These are phyloP conservation scores for Leuctra nigra DNA, from an alignment of 2,888 invertebrate species.

Conservation along the genomic window DNA sequence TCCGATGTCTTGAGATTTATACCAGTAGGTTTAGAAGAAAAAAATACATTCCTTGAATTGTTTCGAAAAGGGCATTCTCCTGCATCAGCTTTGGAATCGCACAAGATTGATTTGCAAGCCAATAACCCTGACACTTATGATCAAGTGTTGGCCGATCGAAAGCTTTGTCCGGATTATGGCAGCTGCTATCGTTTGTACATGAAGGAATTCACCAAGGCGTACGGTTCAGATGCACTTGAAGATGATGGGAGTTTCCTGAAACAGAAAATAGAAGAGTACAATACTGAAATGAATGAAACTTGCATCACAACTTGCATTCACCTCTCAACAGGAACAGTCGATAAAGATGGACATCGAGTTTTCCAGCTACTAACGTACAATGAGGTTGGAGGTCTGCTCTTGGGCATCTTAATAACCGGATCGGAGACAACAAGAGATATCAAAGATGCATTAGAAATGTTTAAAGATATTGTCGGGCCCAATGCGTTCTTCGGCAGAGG, in stretches of 20 bases:
- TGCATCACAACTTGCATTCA: not conserved
- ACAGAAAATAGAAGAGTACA: not conserved
- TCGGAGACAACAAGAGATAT: not conserved
- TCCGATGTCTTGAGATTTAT: not conserved
- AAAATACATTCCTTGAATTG: not conserved
- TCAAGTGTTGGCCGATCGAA: not conserved
- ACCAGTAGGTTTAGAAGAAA: not conserved
- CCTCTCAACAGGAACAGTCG: constrained; percentile 5
- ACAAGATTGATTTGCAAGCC: not conserved
- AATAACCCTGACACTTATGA: not conserved
- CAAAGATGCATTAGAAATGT: not conserved
- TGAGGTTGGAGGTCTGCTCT: constrained; percentile 8
- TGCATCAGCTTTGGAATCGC: not conserved
- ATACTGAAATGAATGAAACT: not conserved
- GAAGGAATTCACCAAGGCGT: not conserved
- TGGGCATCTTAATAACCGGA: constrained; percentile 2
- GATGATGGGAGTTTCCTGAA: not conserved
- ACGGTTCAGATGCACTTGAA: not conserved
- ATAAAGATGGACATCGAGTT: not conserved
- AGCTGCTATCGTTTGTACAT: not conserved
- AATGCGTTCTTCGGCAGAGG: constrained; percentile 1
- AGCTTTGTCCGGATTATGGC: not conserved
- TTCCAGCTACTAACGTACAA: not conserved
- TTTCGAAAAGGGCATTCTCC: not conserved
- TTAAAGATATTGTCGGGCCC: not conserved